phyloP scores from a whole-genome alignment of 2,888 invertebrate genomes.

The Chorisops tibialis region DNA sequence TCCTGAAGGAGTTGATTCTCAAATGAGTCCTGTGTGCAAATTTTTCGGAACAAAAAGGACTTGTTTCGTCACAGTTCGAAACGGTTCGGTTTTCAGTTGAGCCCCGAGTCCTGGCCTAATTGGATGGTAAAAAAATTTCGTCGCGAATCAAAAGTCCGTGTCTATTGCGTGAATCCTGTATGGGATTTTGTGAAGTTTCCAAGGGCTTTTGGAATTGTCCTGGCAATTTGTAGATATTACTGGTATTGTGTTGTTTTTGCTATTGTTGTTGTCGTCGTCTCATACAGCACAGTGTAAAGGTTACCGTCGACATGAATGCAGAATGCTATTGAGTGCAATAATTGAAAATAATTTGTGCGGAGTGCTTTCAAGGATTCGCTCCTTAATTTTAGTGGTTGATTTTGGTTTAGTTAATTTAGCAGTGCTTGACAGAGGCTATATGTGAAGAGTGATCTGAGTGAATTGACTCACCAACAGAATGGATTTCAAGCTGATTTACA shows the following conservation, averaged over 20 bases:
- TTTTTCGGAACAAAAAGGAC: background rate
- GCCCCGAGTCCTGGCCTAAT: conserved; percentile 30
- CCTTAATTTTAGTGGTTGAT: background rate
- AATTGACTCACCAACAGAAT: conserved; percentile 8
- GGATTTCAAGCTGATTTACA: conserved; percentile 28
- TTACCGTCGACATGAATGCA: background rate
- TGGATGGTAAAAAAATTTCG: conserved; percentile 26
- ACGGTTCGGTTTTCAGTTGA: conserved; percentile 30
- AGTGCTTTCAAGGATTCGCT: conserved; percentile 2
- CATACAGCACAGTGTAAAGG: no score
- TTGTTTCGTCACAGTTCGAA: background rate
- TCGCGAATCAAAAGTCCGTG: background rate
- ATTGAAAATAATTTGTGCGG: conserved; percentile 4
- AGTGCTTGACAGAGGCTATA: no score
- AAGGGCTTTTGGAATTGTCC: background rate
- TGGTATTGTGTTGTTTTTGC: no score
- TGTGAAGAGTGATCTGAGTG: background rate
- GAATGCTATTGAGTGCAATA: conserved; percentile 14
- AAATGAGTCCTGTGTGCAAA: conserved; percentile 8
- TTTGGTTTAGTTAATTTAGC: background rate
- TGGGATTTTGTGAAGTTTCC: background rate
- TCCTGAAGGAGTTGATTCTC: conserved; percentile 16
- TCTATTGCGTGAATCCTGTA: background rate
- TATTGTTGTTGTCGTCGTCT: no score
- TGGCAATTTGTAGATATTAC: background rate